Percentiles rank a stretch among this genome's conserved stretches.
Conservation (phyloP, 2,797 vertebrate genomes). For the Lemur catta region DNA sequence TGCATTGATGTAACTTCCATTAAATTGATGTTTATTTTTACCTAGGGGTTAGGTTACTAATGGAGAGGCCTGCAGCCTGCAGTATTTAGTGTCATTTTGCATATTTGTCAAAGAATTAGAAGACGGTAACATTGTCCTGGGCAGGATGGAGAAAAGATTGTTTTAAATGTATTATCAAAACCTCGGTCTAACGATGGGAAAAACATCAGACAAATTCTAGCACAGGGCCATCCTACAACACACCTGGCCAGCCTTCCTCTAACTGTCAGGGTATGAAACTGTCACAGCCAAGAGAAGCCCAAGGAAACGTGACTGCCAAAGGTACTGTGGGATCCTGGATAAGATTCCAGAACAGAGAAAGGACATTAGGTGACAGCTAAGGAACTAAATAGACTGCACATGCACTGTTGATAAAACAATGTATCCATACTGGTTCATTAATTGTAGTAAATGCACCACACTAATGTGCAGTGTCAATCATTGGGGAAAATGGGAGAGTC, state of each 20-base stretch:
- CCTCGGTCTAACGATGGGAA: not conserved
- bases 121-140: not conserved
- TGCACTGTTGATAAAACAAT: not conserved
- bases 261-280: not conserved
- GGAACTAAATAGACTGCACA: too few relatives aligned
- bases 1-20: not conserved
- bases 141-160: not conserved
- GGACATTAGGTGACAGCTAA: not conserved
- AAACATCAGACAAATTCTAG: not conserved
- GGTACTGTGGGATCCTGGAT: too few relatives aligned
- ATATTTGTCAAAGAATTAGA: conserved; percentile 25
- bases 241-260: not conserved
- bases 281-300: not conserved
- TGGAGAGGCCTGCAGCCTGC: not conserved
- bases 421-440: not conserved
- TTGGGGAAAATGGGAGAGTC: not conserved
- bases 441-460: not conserved
- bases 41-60: not conserved
- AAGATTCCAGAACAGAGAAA: not conserved
- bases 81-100: not conserved
- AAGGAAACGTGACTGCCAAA: too few relatives aligned
- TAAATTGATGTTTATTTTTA: not conserved
- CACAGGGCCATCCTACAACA: not conserved
- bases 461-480: not conserved
- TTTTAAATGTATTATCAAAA: not conserved